Base-by-base conservation (phyloP, 2,888 invertebrate species). In the Scaptodrosophila latifasciaeformis region DNA sequence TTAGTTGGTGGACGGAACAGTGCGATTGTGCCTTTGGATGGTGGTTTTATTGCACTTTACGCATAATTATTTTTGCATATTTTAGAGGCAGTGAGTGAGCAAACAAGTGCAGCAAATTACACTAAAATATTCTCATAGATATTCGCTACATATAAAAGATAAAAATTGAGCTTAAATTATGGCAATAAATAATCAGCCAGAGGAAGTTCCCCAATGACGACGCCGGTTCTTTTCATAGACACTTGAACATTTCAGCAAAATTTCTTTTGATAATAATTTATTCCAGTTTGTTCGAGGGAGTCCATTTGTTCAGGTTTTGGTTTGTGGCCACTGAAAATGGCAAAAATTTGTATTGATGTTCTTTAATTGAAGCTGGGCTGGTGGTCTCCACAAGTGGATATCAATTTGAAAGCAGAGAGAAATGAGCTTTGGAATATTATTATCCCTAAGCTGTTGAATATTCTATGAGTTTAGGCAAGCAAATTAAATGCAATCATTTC, bases 41-140 rank as follows among this genome's bases (percentile, higher is more conserved):
- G 49, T 53, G 56, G 39, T 51, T 71, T 58, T 58, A 59, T 59
- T 74, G 78, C 70, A 74, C 70, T 80, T 74, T 64, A 70, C 78
- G 80, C 78, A 74, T 74, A 74, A 74, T 80, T 74, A 80, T 74
- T 74, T 80, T 65, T 77, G 78, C 80, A 74, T 80, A 77, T 77
- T 77, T 74, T 60, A 72, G 56, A 47, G 43, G 27, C 39, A 34
- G 5, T 15, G 13, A 34, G 34, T 13, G 1, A n/a, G 5, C 2
- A 12, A 9, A 9, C 10, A 12, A 9, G 31, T 31, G 10, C 31
- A 4, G 34, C 34, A 15, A 34, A 34, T 34, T 34, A 34, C 12
- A 34, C 13, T 13, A 34, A 34, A n/a, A 34, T n/a, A n/a, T n/a
- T n/a, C 34, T 34, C 34, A 34, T 34, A 15, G n/a, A 34, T 30